Evolutionary conservation across 1,140 invertebrate species (phyloP).

Genomic region (Choristoneura fumiferana): DNA sequence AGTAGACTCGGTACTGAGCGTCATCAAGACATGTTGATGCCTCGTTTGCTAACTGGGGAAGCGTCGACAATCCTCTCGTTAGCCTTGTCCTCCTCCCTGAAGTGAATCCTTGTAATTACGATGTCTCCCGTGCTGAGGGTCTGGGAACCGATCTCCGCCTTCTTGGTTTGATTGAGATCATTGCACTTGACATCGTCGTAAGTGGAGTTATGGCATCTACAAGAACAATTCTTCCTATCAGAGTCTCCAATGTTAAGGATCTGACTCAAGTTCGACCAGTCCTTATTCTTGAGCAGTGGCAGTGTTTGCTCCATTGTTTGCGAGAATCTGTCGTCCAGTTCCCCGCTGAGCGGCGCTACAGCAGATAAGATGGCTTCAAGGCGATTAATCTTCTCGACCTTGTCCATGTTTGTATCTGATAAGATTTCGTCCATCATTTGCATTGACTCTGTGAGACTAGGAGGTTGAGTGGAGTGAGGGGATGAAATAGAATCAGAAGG

Average conservation of each 20-base stretch:
- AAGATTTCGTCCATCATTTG: constrained; percentile 92
- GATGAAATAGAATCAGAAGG: constrained; percentile 86
- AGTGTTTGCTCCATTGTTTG: constrained; percentile 75
- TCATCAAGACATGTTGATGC: constrained; percentile 69
- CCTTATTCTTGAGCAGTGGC: constrained; percentile 74
- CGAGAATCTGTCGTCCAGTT: constrained; percentile 69
- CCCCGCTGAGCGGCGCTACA: constrained; percentile 81
- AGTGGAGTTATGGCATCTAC: constrained; percentile 75
- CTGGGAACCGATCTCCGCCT: constrained; percentile 83
- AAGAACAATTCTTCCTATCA: constrained; percentile 74
- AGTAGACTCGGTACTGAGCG: constrained; percentile 41
- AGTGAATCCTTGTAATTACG: constrained; percentile 93
- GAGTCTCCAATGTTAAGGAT: constrained; percentile 64
- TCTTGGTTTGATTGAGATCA: constrained; percentile 71
- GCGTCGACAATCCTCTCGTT: constrained; percentile 78
- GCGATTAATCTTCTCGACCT: constrained; percentile 91
- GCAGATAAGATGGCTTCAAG: constrained; percentile 91
- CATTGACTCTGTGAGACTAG: constrained; percentile 94
- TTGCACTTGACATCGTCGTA: constrained; percentile 66
- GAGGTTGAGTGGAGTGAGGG: constrained; percentile 87
- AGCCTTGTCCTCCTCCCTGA: constrained; percentile 84
- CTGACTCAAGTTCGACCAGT: constrained; percentile 73
- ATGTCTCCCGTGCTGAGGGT: constrained; percentile 96
- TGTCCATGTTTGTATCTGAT: constrained; percentile 90
- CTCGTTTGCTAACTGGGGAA: constrained; percentile 65